Evolutionary conservation across 2,113 vertebrate genomes (phyloP), one percentile per base, ranked within the genome.

Genomic region (Perca flavescens): DNA sequence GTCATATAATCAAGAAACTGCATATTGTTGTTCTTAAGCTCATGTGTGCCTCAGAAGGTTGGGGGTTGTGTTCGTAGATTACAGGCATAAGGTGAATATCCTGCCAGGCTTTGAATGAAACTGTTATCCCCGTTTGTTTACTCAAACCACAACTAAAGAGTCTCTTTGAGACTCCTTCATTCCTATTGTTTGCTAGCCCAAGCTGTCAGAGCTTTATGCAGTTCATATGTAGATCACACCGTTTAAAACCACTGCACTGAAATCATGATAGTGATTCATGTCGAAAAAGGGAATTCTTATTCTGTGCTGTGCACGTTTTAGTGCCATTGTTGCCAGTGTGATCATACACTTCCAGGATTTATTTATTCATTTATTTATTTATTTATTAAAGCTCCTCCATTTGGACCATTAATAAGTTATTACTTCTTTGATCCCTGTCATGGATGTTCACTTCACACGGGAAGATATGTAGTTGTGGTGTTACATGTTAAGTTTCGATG

Each of bases 201-300:
- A 67, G 80, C 81, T 89, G 76, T 77, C 61, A 34, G 60, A 36
- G 50, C 71, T 83, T 74, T 65, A 40, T 31, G 56, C 86, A 40
- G 70, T 93, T 89, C 74, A 85, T 87, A 82, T 89, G 88, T 87
- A 91, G 85, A 92, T 87, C 34, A 60, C 60, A 31, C 16, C 8
- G 36, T 83, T 80, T 67, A 47, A 86, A 88, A 80, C 58, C 50
- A 14, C 52, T 34, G 62, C 64, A 16, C 40, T 61, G 56, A 66
- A 81, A 64, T 50, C 66, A 13, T 31, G 46, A 73, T 46, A 31
- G 73, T 36, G 74, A 88, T 77, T 86, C 63, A 78, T 16, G 5
- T 72, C 65, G 83, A 53, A 72, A 43, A 66, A 83, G 46, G 40
- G 54, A 73, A 40, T 80, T 47, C 14, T 83, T 60, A n/a, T 22